Conservation (phyloP, 2,797 vertebrate genomes). For the Miopithecus talapoin region DNA sequence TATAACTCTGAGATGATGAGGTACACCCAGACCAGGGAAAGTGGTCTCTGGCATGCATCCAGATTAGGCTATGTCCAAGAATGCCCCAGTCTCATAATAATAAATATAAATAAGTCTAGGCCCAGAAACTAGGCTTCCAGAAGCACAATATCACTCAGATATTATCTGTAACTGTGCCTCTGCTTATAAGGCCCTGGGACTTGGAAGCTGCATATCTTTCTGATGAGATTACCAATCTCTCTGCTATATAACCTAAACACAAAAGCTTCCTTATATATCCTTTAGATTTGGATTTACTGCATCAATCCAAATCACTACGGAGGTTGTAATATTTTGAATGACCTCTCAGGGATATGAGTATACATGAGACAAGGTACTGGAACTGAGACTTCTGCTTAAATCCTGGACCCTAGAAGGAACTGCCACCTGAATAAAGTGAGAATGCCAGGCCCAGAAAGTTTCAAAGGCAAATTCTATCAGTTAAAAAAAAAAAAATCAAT, state of each 20-base stretch:
- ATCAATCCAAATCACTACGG: not conserved
- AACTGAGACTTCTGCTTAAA: not conserved
- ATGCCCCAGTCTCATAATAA: not conserved
- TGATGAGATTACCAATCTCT: not conserved
- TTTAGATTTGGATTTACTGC: not conserved
- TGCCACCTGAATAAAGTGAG: not conserved
- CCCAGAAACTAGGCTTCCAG: not conserved
- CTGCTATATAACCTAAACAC: not conserved
- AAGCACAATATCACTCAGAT: not conserved
- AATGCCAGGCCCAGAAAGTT: not conserved
- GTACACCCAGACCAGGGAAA: not conserved
- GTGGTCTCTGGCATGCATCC: not conserved
- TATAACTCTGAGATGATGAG: not conserved
- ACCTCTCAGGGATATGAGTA: not conserved
- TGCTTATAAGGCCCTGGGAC: not conserved
- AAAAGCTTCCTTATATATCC: not conserved
- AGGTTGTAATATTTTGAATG: not conserved
- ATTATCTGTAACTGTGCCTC: not conserved
- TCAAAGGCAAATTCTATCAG: not conserved
- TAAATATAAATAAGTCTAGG: not conserved
- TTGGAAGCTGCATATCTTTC: not conserved
- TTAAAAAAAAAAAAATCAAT: not conserved
- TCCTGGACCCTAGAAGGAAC: not conserved
- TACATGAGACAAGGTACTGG: not conserved
- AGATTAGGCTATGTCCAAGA: not conserved